Conservation (phyloP, 2,888 invertebrate species). For the Protonemura montana region DNA sequence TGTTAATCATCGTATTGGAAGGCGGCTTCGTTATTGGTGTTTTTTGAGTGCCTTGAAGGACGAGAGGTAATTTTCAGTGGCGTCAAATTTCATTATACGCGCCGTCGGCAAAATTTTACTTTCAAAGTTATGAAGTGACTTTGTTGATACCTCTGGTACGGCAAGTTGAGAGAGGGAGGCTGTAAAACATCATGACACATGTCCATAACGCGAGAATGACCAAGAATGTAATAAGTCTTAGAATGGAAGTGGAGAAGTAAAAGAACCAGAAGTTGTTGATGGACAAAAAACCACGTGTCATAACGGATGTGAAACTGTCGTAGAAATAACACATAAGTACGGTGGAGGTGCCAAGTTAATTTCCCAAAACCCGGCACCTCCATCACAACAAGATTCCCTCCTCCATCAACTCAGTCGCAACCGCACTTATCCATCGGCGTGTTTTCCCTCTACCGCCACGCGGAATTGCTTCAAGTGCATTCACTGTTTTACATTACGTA, state of each 20-base stretch:
- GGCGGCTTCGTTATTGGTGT: background rate
- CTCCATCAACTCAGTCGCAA: background rate
- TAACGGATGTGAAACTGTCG: no score
- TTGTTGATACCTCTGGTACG: background rate
- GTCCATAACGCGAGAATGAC: no score
- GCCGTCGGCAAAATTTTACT: background rate
- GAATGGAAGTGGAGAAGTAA: background rate
- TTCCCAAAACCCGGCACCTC: background rate
- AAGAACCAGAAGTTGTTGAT: background rate
- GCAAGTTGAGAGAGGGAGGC: background rate
- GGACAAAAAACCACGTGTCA: background rate
- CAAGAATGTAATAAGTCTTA: no score
- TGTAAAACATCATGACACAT: no score
- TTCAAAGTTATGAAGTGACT: background rate
- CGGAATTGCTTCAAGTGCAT: background rate
- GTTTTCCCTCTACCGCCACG: background rate
- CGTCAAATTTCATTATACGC: background rate
- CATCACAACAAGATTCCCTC: background rate
- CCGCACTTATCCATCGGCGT: background rate
- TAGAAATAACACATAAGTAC: no score
- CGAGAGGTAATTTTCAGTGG: background rate
- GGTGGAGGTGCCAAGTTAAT: background rate
- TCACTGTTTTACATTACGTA: background rate
- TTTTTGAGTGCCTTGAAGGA: background rate
- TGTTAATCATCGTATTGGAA: background rate